Evolutionary conservation across 2,888 invertebrate genomes (phyloP), one percentile per base, ranked within the genome.

Genomic region (Ochlodes sylvanus): DNA sequence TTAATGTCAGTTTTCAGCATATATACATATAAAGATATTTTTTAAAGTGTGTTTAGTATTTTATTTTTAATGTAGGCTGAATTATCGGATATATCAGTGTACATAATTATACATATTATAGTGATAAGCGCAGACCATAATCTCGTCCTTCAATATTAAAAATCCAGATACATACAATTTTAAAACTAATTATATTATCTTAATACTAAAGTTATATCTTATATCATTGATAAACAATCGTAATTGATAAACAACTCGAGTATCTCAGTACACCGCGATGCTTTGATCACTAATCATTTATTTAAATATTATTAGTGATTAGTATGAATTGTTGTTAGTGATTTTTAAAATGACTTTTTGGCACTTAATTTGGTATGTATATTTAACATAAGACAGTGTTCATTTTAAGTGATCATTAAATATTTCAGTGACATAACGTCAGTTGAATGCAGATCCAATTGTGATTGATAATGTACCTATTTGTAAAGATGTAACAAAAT

Each of bases 321-420:
- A 7, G 32, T 38, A 41, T 27, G n/a, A 27, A 10, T 60, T 17
- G 21, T 15, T 60, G 12, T 61, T 55, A 57, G 50, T 52, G 57
- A 38, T 54, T n/a, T 72, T 71, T 74, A 50, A 74, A 76, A 86
- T 86, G 84, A 79, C 78, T 77, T 77, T 81, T 73, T 76, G 82
- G 61, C 57, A 68, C 47, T 75, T 78, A 52, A 71, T 77, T 7
- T 41, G 80, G 84, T 84, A 84, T 71, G 84, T 81, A 72, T 64
- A 60, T 5, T 12, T 42, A 44, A 44, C 55, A 62, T 27, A 14
- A 63, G 15, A 42, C 44, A 54, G 12, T 44, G 69, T 27, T 52
- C 55, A 42, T 62, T 62, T 27, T 73, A 72, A 70, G 21, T 21
- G 21, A 14, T 21, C 12, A 14, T 4, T 14, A 6, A 21, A 15